Evolutionary conservation across 2,888 invertebrate species (phyloP), one percentile per base, ranked within the genome.

Genomic region (Phlogophora meticulosa): DNA sequence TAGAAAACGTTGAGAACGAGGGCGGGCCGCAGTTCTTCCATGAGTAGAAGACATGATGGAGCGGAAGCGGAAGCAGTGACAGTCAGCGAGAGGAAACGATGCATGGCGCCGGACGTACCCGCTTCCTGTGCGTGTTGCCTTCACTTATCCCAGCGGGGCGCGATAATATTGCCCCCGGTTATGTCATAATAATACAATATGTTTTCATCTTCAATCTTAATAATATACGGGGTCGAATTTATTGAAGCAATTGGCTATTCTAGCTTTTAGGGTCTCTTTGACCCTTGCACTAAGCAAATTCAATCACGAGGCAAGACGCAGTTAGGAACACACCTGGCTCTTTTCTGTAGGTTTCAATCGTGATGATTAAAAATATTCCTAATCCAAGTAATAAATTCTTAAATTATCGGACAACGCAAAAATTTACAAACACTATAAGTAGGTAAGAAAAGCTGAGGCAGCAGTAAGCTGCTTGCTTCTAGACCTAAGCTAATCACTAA

Each of bases 61-160:
- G 77, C 93, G 94, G 94, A 93, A 93, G 82, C 92, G 95, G 95
- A 95, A 90, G 93, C 88, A 89, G 90, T 88, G 92, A 93, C 91
- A 90, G 91, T 87, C 87, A 72, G 78, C 81, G 87, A 89, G 83
- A 91, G 93, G 94, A 94, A 94, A 90, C 91, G 89, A 91, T 88
- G 92, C 93, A 92, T 90, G 91, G 91, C 89, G 87, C 93, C 94
- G 92, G 92, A 92, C 85, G 92, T 86, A 90, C 91, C 92, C 91
- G 91, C 93, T 92, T 94, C 95, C 95, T 85, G 88, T 74, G 87
- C 86, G 83, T 88, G 88, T 84, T 88, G 93, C 92, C 94, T 94
- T 93, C 93, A 94, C 94, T 95, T 95, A 95, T 91, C 94, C 80
- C 94, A 90, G 93, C 91, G 78, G 94, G 95, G 90, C 69, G 87